Evolutionary conservation across 2,113 vertebrate genomes (phyloP), one percentile per base, ranked within the genome.

Genomic region (Tor tambroides): DNA sequence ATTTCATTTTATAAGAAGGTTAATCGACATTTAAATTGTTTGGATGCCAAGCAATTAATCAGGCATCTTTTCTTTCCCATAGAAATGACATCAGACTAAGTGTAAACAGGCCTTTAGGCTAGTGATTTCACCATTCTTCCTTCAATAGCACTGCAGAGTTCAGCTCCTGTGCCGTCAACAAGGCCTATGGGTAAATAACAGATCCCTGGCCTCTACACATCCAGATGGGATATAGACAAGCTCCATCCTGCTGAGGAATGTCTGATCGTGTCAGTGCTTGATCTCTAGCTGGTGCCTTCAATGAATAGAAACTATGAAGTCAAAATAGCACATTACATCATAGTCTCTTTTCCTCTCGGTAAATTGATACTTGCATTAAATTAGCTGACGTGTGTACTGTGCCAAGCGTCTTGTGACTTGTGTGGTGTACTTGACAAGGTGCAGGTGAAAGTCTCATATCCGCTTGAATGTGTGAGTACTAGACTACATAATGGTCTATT

Each of bases 251-350:
- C 86, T 88, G 84, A 93, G 92, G 92, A 94, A 94, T 93, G 91
- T 81, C 83, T 84, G 4, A 75, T 93, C 92, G 74, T 92, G 93
- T 93, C 87, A 54, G 92, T 81, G 94, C 93, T 92, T 78, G 76
- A 78, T 78, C 28, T 21, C 46, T 30, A 30, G 76, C 76, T 32
- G 15, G 26, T 30, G 46, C 7, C 46, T 51, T 54, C 46, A 19
- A 54, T 54, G 46, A 51, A 78, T 7, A 51, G 17, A 78, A 78
- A 32, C 26, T n/a, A 51, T 78, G 28, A 30, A 78, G 41, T 26
- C 8, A 78, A 32, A 78, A 78, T 30, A 78, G 46, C 17, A 2
- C 51, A 77, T 51, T 77, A 51, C 43, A 17, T 77, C 74, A 51
- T 77, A 49, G 46, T 38, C 69, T 54, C 14, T 78, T 49, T 78